Conservation (phyloP, 2,888 invertebrate species). For the Ptilodon capucinus region DNA sequence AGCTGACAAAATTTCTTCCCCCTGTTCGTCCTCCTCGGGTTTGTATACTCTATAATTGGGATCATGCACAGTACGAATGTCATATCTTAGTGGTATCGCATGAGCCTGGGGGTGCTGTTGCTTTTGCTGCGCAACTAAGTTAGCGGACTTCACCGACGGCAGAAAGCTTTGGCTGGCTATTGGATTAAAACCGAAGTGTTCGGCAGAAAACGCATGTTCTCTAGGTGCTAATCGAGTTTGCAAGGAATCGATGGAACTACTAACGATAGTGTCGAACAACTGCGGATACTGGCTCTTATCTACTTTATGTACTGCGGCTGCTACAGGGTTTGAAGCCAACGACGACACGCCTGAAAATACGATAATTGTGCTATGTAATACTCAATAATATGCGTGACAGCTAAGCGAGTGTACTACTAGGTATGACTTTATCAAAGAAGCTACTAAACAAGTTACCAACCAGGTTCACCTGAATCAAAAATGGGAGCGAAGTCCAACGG, state of each 20-base stretch:
- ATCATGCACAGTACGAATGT: slow-evolving; percentile 74
- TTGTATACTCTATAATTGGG: slow-evolving; percentile 75
- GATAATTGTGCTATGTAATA: slow-evolving; percentile 29
- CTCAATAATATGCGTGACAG: slow-evolving; percentile 11
- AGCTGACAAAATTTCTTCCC: slow-evolving; percentile 67
- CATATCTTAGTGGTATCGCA: slow-evolving; percentile 60
- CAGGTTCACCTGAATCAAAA: slow-evolving; percentile 68
- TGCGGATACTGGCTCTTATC: slow-evolving; percentile 75
- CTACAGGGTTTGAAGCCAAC: slow-evolving; percentile 71
- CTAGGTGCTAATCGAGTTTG: slow-evolving; percentile 66
- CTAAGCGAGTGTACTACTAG: slow-evolving; percentile 7
- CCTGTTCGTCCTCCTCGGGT: slow-evolving; percentile 68
- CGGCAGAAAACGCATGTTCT: slow-evolving; percentile 68
- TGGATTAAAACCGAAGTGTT: slow-evolving; percentile 75
- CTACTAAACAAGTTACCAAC: slow-evolving; percentile 40
- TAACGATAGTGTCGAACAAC: slow-evolving; percentile 72
- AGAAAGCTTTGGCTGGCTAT: slow-evolving; percentile 72
- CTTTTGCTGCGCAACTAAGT: slow-evolving; percentile 54
- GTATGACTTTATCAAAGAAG: slow-evolving; percentile 2
- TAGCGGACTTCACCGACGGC: slow-evolving; percentile 58
- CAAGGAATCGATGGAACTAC: slow-evolving; percentile 76
- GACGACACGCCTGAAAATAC: slow-evolving; percentile 72
- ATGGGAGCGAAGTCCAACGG: slow-evolving; percentile 82
- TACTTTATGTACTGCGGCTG: slow-evolving; percentile 68
- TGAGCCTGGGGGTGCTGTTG: slow-evolving; percentile 39